Percentiles rank a stretch among this genome's conserved stretches.
Evolutionary conservation across 2,888 invertebrate genomes (phyloP).

Genomic region (Oxytorus armatus): DNA sequence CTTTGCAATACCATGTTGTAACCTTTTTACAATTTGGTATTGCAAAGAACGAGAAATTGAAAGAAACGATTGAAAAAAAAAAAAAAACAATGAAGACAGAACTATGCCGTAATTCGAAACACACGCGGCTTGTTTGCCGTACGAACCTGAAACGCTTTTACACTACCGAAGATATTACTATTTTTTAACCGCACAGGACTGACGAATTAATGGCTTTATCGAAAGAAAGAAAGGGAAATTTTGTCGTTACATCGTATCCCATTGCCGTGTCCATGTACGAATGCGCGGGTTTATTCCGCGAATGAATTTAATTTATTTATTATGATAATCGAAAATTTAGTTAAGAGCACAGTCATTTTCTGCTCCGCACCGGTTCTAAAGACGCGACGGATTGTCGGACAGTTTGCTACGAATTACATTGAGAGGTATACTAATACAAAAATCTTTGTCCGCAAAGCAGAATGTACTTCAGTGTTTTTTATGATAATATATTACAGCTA

Average conservation of each 20-base stretch:
- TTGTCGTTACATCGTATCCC: slow-evolving; percentile 70
- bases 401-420: slow-evolving; percentile 59
- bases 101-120: neutral
- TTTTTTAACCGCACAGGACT: slow-evolving; percentile 72
- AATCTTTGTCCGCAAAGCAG: slow-evolving; percentile 69
- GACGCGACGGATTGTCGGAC: slow-evolving; percentile 29
- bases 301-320: slow-evolving; percentile 80
- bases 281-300: slow-evolving; percentile 75
- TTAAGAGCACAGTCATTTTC: slow-evolving; percentile 47
- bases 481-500: slow-evolving; percentile 61
- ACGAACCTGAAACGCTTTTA: slow-evolving; percentile 51
- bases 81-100: slow-evolving; percentile 2
- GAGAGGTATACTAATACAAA: slow-evolving; percentile 55
- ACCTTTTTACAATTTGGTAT: too few species aligned
- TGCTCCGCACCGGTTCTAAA: slow-evolving; percentile 49
- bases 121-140: slow-evolving; percentile 6
- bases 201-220: slow-evolving; percentile 73
- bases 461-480: slow-evolving; percentile 69
- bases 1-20: slow-evolving; percentile 19
- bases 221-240: slow-evolving; percentile 65
- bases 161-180: slow-evolving; percentile 51
- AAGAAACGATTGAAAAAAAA: slow-evolving; percentile 21
- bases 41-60: neutral
- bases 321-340: slow-evolving; percentile 63
- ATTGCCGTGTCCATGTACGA: slow-evolving; percentile 74